Percentiles rank a stretch among this genome's conserved stretches.
Conservation (phyloP, 2,797 vertebrate genomes). For the Clarias fuscus region DNA sequence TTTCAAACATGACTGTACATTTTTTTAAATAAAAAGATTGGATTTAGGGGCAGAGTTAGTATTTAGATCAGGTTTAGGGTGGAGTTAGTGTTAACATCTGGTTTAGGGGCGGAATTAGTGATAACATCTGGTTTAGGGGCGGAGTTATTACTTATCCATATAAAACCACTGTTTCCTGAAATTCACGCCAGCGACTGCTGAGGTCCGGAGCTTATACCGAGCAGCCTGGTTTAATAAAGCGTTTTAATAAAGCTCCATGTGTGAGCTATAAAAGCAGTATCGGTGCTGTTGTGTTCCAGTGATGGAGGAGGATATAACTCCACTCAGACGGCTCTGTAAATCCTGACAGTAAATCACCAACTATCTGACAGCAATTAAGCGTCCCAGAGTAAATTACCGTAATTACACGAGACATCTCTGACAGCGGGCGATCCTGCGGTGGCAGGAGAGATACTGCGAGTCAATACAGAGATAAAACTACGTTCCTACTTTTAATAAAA, state of each 20-base stretch:
- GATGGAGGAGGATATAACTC: neutral
- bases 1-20: too few relatives aligned
- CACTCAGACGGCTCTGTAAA: slow-evolving; percentile 3
- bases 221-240: neutral
- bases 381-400: slow-evolving; percentile 13
- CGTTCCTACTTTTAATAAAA: slow-evolving; percentile 3
- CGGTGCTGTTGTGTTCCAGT: neutral
- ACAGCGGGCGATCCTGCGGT: neutral
- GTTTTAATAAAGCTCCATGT: neutral
- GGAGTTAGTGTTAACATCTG: neutral
- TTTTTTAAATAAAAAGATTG: too few relatives aligned
- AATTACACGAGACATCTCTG: slow-evolving; percentile 8
- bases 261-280: neutral
- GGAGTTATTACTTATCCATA: neutral
- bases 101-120: too few relatives aligned
- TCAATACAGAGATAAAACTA: slow-evolving; percentile 1
- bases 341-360: slow-evolving; percentile 19
- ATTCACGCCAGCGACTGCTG: neutral
- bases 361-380: slow-evolving; percentile 18
- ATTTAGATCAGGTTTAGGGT: neutral
- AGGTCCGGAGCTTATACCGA: neutral
- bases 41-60: neutral
- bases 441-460: neutral
- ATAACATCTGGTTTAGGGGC: too few relatives aligned
- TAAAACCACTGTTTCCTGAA: neutral